Base-by-base conservation (phyloP, 2,888 invertebrate species). In the Serrognathus titanus region DNA sequence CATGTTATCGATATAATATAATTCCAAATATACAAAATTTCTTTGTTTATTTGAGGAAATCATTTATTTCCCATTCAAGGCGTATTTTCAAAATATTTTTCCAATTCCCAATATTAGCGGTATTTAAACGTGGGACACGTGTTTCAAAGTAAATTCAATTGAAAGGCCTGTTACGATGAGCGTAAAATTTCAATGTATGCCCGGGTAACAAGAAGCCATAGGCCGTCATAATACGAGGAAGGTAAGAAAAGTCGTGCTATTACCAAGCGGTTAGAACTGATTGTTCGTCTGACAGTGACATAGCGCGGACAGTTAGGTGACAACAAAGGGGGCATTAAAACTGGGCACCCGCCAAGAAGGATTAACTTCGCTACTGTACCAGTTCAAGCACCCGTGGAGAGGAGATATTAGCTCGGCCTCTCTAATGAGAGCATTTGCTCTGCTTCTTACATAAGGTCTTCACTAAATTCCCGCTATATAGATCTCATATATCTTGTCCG, bases 231-330 rank as follows among this genome's bases (percentile, higher is more conserved):
- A 53, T 53, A 48, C 31, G 38, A 43, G 43, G 46, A 54, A 43
- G 49, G 47, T 31, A 46, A 50, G 53, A 53, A 60, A 60, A 56
- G 59, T 60, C 57, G 51, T 39, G 52, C 57, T 53, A 60, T 60
- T 58, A 58, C 60, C 57, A 49, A 55, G 60, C 53, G 60, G 57
- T 60, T 60, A 60, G 60, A 51, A 58, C 50, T 60, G 60, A 60
- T 60, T 68, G 65, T 64, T 55, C 59, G 53, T 58, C 57, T 68
- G 70, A 68, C 70, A 68, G 63, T 70, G 67, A 69, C 65, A 68
- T 62, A 69, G 65, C 66, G 66, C 58, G 63, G 66, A 67, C 67
- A 67, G 66, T 69, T 68, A 66, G 60, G 64, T 67, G 69, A 68
- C 68, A 69, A 70, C 68, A 70, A 69, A 68, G 60, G 60, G 58